Conservation (phyloP, 2,797 vertebrate species). For the Neomorphus geoffroyi region DNA sequence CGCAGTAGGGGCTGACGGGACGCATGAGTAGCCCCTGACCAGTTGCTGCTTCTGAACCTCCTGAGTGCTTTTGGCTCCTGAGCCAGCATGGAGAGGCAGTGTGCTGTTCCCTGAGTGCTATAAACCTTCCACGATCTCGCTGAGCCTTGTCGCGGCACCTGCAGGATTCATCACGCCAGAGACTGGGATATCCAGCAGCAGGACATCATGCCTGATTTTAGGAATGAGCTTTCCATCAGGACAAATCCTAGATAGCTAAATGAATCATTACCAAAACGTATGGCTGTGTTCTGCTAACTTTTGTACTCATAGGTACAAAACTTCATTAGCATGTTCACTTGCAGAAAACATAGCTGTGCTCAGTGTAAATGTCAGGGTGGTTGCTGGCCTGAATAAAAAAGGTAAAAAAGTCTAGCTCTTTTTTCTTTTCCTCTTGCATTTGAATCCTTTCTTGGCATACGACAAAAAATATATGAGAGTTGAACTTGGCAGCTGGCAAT, state of each 20-base stretch:
- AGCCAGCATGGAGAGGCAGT: neutral
- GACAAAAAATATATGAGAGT: neutral
- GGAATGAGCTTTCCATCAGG: neutral
- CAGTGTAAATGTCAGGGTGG: neutral
- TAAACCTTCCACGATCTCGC: neutral
- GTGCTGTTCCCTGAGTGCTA: neutral
- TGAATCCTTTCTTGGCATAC: neutral
- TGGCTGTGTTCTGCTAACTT: neutral
- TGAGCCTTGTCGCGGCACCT: neutral
- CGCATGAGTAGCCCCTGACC: neutral
- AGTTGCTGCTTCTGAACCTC: neutral
- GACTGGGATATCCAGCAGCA: neutral
- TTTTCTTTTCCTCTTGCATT: neutral
- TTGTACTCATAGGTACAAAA: neutral
- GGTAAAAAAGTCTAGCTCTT: neutral
- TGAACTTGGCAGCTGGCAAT: neutral
- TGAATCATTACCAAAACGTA: neutral
- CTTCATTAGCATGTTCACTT: neutral
- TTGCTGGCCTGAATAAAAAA: neutral
- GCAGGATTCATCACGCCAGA: neutral
- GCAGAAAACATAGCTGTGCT: neutral
- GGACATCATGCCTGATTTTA: neutral
- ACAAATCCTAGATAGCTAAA: neutral
- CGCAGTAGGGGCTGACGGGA: neutral
- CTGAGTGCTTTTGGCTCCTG: neutral